phyloP scores from a whole-genome alignment of 1,140 invertebrate species.

The Neoseiulus cucumeris region DNA sequence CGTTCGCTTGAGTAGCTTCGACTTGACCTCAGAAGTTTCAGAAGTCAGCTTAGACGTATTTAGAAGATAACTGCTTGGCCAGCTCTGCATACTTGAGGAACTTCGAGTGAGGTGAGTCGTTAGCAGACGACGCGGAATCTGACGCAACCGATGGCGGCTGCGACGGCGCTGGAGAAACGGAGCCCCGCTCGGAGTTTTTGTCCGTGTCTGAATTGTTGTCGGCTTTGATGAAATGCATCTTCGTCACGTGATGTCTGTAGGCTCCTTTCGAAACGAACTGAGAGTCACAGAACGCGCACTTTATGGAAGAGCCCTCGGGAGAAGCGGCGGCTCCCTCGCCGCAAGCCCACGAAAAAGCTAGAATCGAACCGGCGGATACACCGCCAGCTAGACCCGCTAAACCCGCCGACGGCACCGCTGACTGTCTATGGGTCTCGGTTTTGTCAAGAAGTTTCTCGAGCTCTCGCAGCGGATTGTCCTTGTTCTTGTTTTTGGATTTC shows the following conservation, averaged over 20 bases:
- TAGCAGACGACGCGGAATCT: slow-evolving; percentile 23
- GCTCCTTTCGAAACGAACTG: slow-evolving; percentile 89
- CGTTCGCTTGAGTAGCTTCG: no score
- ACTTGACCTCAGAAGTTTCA: no score
- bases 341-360: slow-evolving; percentile 80
- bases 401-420: slow-evolving; percentile 20
- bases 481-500: slow-evolving; percentile 18
- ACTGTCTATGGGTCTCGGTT: slow-evolving; percentile 45
- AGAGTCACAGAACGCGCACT: slow-evolving; percentile 87
- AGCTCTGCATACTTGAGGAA: slow-evolving; percentile 91
- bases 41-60: slow-evolving; percentile 36
- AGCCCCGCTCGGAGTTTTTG: slow-evolving; percentile 24
- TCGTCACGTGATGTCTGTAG: slow-evolving; percentile 83
- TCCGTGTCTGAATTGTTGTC: slow-evolving; percentile 33
- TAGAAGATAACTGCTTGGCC: slow-evolving; percentile 83
- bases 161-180: slow-evolving; percentile 18
- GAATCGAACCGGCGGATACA: slow-evolving; percentile 49
- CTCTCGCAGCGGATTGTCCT: slow-evolving; percentile 50
- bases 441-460: slow-evolving; percentile 85
- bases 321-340: slow-evolving; percentile 56
- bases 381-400: slow-evolving; percentile 26
- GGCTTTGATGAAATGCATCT: slow-evolving; percentile 91
- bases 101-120: slow-evolving; percentile 83
- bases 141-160: slow-evolving; percentile 11
- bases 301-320: slow-evolving; percentile 53